phyloP scores from a whole-genome alignment of 2,888 invertebrate species.

The Nebria brevicollis region DNA sequence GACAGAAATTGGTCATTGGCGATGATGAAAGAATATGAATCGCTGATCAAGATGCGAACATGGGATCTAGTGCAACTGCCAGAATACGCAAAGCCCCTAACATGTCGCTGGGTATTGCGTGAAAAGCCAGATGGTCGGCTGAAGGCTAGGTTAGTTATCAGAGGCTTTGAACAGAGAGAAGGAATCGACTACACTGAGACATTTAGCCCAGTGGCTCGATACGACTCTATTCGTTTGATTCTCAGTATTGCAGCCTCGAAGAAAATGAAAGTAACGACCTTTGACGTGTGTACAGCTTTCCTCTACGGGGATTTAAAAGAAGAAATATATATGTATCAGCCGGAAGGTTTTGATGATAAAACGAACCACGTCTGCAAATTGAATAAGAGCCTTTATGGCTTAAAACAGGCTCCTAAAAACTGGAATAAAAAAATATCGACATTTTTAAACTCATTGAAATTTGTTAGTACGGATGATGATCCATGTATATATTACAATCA shows the following conservation, averaged over 20 bases:
- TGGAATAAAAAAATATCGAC: no score
- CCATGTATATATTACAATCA: no score
- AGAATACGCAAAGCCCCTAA: neutral
- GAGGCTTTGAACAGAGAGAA: no score
- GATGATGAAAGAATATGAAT: no score
- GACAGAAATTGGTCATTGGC: no score
- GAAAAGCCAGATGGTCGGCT: slow-evolving; percentile 1
- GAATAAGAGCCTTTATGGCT: slow-evolving; percentile 44
- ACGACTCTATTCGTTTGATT: slow-evolving; percentile 45
- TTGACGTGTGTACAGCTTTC: slow-evolving; percentile 52
- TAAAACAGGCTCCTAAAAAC: no score
- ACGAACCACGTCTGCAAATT: no score
- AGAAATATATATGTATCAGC: slow-evolving; percentile 50
- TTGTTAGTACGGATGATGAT: no score
- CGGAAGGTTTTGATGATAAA: slow-evolving; percentile 47
- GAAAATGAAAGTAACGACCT: slow-evolving; percentile 48
- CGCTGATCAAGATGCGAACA: neutral
- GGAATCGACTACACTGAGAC: slow-evolving; percentile 20
- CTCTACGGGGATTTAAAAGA: slow-evolving; percentile 48
- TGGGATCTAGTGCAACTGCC: slow-evolving; percentile 12
- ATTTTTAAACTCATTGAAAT: no score
- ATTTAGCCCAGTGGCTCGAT: slow-evolving; percentile 11
- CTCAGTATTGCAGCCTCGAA: slow-evolving; percentile 49
- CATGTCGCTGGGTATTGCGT: slow-evolving; percentile 1
- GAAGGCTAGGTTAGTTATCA: no score